phyloP scores from a whole-genome alignment of 2,797 vertebrate species.

The Psittacula echo region DNA sequence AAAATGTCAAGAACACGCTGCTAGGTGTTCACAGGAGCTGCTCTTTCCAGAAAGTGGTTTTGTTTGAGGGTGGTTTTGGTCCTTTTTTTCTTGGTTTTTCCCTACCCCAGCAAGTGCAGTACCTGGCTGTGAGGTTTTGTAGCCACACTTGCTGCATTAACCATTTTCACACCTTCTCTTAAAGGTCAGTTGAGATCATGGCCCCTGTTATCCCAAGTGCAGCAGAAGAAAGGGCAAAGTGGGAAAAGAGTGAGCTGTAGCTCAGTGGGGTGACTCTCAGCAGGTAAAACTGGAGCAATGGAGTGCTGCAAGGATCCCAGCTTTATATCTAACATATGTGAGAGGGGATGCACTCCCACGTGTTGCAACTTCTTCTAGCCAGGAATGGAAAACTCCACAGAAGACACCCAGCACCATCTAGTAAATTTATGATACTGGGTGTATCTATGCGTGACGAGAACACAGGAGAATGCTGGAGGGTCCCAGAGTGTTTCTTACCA shows the following conservation, averaged over 20 bases:
- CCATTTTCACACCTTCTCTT: background rate
- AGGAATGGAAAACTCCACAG: background rate
- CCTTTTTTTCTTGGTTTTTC: background rate
- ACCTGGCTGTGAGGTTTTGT: background rate
- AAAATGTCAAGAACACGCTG: background rate
- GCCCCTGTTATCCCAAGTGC: background rate
- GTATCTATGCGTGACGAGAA: background rate
- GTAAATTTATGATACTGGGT: background rate
- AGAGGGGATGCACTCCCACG: background rate
- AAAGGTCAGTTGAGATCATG: background rate
- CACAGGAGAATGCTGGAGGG: too few relatives aligned
- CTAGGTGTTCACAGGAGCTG: background rate
- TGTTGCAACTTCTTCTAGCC: background rate
- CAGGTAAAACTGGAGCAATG: background rate
- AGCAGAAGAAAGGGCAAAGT: background rate
- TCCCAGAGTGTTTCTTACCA: accelerated
- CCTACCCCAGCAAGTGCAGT: background rate
- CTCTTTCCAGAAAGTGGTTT: background rate
- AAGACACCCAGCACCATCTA: background rate
- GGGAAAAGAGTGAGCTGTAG: background rate
- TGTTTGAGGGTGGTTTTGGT: background rate
- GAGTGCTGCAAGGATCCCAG: background rate
- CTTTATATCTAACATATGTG: background rate
- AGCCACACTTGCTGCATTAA: background rate
- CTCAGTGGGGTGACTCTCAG: background rate